Evolutionary conservation across 2,888 invertebrate genomes (phyloP), one percentile per base, ranked within the genome.

Genomic region (Gymnocheta viridis): DNA sequence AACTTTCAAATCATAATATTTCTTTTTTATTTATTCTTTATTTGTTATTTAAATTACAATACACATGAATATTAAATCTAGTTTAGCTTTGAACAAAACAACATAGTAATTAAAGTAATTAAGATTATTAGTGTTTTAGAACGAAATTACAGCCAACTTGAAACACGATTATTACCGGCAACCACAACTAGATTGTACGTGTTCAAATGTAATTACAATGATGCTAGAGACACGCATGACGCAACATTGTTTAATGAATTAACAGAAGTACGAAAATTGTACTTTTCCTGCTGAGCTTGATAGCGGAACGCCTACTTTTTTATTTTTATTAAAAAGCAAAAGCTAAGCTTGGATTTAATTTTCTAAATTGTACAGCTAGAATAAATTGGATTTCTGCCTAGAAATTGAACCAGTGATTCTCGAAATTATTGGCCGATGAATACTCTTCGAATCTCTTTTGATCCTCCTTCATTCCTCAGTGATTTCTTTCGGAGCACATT

Each of bases 61-160:
- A 49, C 51, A 9, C 24, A 62, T 44, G 44, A 35, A 64, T 56
- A 64, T 47, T 56, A 47, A 56, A 24, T 47, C 64, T 41, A 56
- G 44, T 51, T 66, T 60, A 67, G 51, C 38, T 51, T 49, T 32
- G 17, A 47, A 64, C 29, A 49, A 49, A 58, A 44, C 2, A 38
- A 47, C 24, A 51, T 38, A 69, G 76, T 44, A 56, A 58, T 70
- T 70, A 76, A 66, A 66, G 66, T 66, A 70, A 83, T 83, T 83
- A 80, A 80, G 35, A 72, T 66, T 66, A 70, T 76, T 58, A 74
- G 22, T 66, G 69, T 70, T 64, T 66, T 67, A 51, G 44, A 78
- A 70, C 32, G 72, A 60, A 76, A 76, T 41, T 24, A 35, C 41
- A 72, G 56, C 44, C 51, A 70, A 54, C 47, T 17, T 1, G 14